These are phyloP conservation scores for Bombus superbus DNA, from an alignment of 1,140 invertebrate species.

Conservation along the genomic window DNA sequence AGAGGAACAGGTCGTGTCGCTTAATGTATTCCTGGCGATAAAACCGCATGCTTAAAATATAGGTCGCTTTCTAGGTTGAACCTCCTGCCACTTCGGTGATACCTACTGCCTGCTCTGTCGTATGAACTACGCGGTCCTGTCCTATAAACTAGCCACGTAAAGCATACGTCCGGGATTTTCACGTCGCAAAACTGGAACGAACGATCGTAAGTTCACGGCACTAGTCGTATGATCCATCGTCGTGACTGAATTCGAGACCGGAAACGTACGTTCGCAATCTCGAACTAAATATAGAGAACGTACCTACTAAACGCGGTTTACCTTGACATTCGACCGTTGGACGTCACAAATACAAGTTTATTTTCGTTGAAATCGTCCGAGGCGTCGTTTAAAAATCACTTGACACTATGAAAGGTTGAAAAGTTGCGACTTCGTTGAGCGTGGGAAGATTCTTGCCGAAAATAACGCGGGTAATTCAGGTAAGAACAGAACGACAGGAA, in stretches of 20 bases:
- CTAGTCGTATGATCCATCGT: conserved; percentile 1
- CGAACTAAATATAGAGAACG: not conserved
- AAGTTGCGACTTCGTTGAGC: not conserved
- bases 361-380: not conserved
- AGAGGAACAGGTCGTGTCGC: conserved; percentile 40
- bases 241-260: not conserved
- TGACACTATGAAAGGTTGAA: not conserved
- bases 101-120: conserved; percentile 6
- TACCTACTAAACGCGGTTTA: not conserved
- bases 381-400: not conserved
- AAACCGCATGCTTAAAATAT: conserved; percentile 60
- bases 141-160: conserved; percentile 43
- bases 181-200: conserved; percentile 2
- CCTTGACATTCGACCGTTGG: not conserved
- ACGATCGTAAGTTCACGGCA: conserved; percentile 4
- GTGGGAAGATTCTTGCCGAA: too few species aligned
- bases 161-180: conserved; percentile 27
- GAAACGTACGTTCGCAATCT: not conserved
- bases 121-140: conserved; percentile 30
- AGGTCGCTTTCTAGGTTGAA: conserved; percentile 48
- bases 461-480: not conserved
- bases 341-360: not conserved
- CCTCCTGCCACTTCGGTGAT: conserved; percentile 20
- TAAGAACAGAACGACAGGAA: not conserved
- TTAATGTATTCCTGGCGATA: conserved; percentile 59